Evolutionary conservation across 2,888 invertebrate genomes (phyloP).

Genomic region (Amaurobius ferox): DNA sequence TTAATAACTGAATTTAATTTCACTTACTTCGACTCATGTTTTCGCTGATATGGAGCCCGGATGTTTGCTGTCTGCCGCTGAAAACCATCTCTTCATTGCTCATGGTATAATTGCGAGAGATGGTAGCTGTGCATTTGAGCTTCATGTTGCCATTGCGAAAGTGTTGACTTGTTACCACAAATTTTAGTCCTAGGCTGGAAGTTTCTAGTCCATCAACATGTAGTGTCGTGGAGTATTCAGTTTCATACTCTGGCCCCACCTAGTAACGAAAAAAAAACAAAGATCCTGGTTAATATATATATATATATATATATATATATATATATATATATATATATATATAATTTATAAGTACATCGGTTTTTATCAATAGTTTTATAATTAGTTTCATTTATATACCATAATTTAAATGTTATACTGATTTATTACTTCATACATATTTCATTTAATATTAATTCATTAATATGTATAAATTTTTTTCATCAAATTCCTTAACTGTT

Average conservation of each 20-base stretch:
- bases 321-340: too few relatives aligned
- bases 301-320: too few relatives aligned
- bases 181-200: constrained; percentile 72
- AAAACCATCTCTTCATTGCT: constrained; percentile 73
- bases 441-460: too few relatives aligned
- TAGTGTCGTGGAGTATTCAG: constrained; percentile 69
- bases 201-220: constrained; percentile 74
- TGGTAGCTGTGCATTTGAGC: constrained; percentile 73
- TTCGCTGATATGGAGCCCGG: constrained; percentile 73
- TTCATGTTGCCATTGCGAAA: constrained; percentile 73
- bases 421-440: too few relatives aligned
- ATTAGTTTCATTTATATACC: too few relatives aligned
- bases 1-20: too few relatives aligned
- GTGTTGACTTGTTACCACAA: constrained; percentile 72
- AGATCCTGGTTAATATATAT: too few relatives aligned
- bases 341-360: too few relatives aligned
- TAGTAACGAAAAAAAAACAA: constrained; percentile 27
- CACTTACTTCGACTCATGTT: constrained; percentile 73
- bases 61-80: constrained; percentile 72
- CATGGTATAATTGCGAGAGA: constrained; percentile 74
- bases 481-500: too few relatives aligned
- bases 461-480: too few relatives aligned
- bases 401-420: too few relatives aligned
- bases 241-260: constrained; percentile 73
- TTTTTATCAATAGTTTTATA: too few relatives aligned